Base-by-base conservation (phyloP, 1,140 invertebrate genomes). In the Cydia amplana region DNA sequence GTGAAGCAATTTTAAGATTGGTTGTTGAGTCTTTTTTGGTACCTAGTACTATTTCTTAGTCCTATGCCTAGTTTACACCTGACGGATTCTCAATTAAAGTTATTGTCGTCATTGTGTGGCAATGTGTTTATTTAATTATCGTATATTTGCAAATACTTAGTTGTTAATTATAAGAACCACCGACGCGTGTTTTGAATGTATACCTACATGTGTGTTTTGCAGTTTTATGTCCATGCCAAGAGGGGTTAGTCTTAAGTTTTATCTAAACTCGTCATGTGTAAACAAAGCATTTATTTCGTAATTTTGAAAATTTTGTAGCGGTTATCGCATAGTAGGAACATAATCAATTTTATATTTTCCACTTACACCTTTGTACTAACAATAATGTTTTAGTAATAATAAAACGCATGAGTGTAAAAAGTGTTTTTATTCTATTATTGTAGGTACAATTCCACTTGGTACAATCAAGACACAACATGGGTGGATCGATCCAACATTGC, bases 281-380 rank as follows among this genome's bases (percentile, higher is more conserved):
- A 70, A 70, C 32, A 32, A 43, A 40, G 65, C 65, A 70, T 70
- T 36, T 70, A 18, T 70, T 40, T 36, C 32, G 16, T 40, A 18
- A 70, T 70, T 70, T 36, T 7, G 55, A 23, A 20, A 60, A 23
- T 10, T 10, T 36, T 18, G 32, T 70, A 36, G 65, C 65, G 28
- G n/a, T 67, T 67, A 20, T 70, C 32, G 64, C 32, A 70, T 32
- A 43, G 32, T 70, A 40, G 65, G 0, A 70, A 40, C 36, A 70
- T 70, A 70, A 70, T 70, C 65, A 70, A 40, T 70, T 70, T 70
- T 70, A 70, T 70, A 70, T 70, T 70, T 70, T 36, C 65, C 65
- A 70, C 65, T 70, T 70, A 70, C 65, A 70, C 28, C 65, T 70
- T 70, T 70, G 16, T 70, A 70, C 32, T 70, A 70, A 67, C 28